Percentiles rank a stretch among this genome's conserved stretches.
phyloP scores from a whole-genome alignment of 2,888 invertebrate species.

The Sphecodes monilicornis region DNA sequence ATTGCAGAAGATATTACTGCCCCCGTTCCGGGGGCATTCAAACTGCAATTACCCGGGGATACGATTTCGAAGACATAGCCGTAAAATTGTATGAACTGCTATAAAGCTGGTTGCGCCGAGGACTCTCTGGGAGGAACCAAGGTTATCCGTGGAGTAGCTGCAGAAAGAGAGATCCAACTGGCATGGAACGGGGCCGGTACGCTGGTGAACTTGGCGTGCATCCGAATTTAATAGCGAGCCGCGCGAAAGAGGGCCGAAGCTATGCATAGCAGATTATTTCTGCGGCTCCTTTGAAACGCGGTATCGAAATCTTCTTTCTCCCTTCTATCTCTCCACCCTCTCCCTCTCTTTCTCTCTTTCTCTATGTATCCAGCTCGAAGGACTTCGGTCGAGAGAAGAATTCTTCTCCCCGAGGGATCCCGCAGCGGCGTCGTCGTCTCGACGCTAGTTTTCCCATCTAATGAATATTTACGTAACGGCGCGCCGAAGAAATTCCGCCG shows the following conservation, averaged over 20 bases:
- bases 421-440: slow-evolving; percentile 53
- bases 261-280: slow-evolving; percentile 75
- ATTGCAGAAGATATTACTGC: not conserved
- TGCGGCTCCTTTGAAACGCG: slow-evolving; percentile 63
- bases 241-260: slow-evolving; percentile 52
- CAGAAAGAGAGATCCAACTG: not conserved
- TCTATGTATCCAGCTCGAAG: slow-evolving; percentile 28
- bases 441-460: slow-evolving; percentile 59
- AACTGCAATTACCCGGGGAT: slow-evolving; percentile 6
- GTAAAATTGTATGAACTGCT: slow-evolving; percentile 12
- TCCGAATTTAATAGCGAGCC: slow-evolving; percentile 70
- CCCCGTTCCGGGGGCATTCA: not conserved
- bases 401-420: slow-evolving; percentile 48
- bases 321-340: slow-evolving; percentile 12
- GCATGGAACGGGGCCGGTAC: slow-evolving; percentile 32
- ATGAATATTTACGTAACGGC: slow-evolving; percentile 69
- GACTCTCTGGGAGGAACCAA: not conserved
- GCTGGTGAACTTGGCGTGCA: slow-evolving; percentile 59
- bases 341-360: slow-evolving; percentile 11
- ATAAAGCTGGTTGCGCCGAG: not conserved
- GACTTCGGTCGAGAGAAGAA: slow-evolving; percentile 49
- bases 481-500: slow-evolving; percentile 60
- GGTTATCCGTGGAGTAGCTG: not conserved
- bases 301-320: slow-evolving; percentile 40
- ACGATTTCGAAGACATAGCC: slow-evolving; percentile 8